phyloP scores from a whole-genome alignment of 1,140 invertebrate genomes.

The Drosophila ficusphila region DNA sequence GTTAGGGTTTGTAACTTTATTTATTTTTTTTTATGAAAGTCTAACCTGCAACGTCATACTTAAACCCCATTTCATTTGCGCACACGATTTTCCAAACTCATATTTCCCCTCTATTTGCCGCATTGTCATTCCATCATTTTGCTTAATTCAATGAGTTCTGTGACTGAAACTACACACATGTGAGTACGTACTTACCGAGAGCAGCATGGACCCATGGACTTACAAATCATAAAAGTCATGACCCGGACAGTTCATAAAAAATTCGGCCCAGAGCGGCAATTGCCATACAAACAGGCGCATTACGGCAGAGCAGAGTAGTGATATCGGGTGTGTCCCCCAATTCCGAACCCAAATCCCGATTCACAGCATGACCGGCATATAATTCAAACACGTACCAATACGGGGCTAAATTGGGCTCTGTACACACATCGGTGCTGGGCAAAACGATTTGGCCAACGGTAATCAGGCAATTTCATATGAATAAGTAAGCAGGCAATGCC shows the following conservation, averaged over 20 bases:
- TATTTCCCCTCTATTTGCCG: conserved; percentile 26
- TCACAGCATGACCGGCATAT: conserved; percentile 71
- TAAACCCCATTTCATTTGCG: conserved; percentile 5
- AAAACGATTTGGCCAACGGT: conserved; percentile 53
- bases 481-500: conserved; percentile 72
- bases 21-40: too few species aligned
- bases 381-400: conserved; percentile 79
- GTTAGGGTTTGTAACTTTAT: too few species aligned
- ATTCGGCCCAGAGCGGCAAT: conserved; percentile 72
- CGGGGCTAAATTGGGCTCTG: not conserved
- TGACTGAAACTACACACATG: conserved; percentile 62
- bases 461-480: conserved; percentile 81
- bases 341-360: conserved; percentile 41
- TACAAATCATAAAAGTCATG: conserved; percentile 80
- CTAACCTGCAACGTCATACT: not conserved
- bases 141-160: conserved; percentile 71
- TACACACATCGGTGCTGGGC: not conserved
- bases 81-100: not conserved
- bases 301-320: conserved; percentile 36
- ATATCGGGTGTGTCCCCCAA: not conserved
- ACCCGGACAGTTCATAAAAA: conserved; percentile 73
- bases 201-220: conserved; percentile 27
- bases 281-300: conserved; percentile 76
- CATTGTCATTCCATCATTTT: conserved; percentile 63
- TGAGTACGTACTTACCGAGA: conserved; percentile 31